Base-by-base conservation (phyloP, 2,113 vertebrate genomes). In the Nannobrachium achirus region DNA sequence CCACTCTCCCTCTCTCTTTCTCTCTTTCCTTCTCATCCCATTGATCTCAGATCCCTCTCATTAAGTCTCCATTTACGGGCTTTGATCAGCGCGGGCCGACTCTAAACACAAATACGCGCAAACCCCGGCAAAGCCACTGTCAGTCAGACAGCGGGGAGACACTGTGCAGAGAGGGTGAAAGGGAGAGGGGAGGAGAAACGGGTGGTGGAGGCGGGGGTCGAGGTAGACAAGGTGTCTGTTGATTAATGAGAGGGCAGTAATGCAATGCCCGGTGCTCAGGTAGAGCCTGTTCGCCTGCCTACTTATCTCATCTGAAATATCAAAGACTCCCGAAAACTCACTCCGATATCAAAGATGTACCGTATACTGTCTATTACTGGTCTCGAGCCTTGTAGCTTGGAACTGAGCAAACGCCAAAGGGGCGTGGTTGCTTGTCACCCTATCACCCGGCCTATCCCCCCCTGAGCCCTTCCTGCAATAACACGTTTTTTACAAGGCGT, bases 231-330 rank as follows among this genome's bases (percentile, higher is more conserved):
- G 9, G 3, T 63, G 85, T 84, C 78, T 80, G 16, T 71, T 56
- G 61, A 76, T 79, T 87, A 86, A 89, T 89, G 80, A 89, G 53
- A 89, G 76, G 71, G 79, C 63, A 82, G 52, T 41, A 15, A n/a
- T n/a, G 48, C 16, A 3, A n/a, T 48, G 62, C 57, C 42, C 58
- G 20, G 45, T 13, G 2, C 25, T 63, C 8, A 9, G 14, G 63
- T 64, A 18, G 4, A 75, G 60, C 61, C 58, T 60, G 6, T 3
- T 2, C 53, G 51, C 51, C 60, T 64, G 42, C 53, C 72, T 79
- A 76, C 66, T 79, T 72, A 76, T 78, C 61, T 62, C 25, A 58
- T 38, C 58, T 59, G 66, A 59, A 49, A 69, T 76, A 76, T 85
- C 66, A 86, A 78, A 83, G 73, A 71, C 76, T 7, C 11, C 71